Base-by-base conservation (phyloP, 2,797 vertebrate species). In the Ficedula albicollis region DNA sequence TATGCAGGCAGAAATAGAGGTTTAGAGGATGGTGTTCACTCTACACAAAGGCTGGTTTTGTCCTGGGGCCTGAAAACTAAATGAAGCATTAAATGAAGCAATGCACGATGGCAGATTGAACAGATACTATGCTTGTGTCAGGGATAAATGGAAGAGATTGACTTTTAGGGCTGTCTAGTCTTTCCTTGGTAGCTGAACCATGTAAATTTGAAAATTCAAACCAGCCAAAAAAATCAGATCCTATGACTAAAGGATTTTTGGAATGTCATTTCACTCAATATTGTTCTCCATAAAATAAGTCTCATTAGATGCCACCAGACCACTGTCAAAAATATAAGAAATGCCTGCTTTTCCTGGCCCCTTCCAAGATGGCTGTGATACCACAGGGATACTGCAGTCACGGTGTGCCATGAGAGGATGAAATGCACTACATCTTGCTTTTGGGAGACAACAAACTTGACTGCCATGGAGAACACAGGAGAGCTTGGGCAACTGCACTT, bases 31-130 rank as follows among this genome's bases (percentile, higher is more conserved):
- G 21, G 4, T 44, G 32, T 26, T 88, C 32, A 12, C 8, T 73
- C 58, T 76, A 36, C 11, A 34, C 1, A 12, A 79, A 63, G 21
- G 32, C 23, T 8, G 1, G 4, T 52, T 91, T 70, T 85, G 36
- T 51, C 29, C n/a, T 48, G 13, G 55, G 44, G 25, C 36, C 69
- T 78, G 38, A 64, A 84, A 84, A 74, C 17, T 80, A n/a, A 88
- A 46, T 30, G 56, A 90, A 90, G 38, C 38, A 41, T 64, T 49
- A 80, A 67, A 69, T 11, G 48, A 89, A 94, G 48, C 32, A 74
- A 29, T 27, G 32, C 2, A 3, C 30, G 26, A 30, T 30, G 56
- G 49, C 7, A 39, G 41, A 25, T 46, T 58, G 49, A 77, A 66
- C 13, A 89, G 75, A 62, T 23, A 58, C 22, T 30, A 10, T 7